Percentiles rank a stretch among this genome's conserved stretches.
Evolutionary conservation across 2,797 vertebrate species (phyloP).

Genomic region (Helicolenus hilgendorfi): DNA sequence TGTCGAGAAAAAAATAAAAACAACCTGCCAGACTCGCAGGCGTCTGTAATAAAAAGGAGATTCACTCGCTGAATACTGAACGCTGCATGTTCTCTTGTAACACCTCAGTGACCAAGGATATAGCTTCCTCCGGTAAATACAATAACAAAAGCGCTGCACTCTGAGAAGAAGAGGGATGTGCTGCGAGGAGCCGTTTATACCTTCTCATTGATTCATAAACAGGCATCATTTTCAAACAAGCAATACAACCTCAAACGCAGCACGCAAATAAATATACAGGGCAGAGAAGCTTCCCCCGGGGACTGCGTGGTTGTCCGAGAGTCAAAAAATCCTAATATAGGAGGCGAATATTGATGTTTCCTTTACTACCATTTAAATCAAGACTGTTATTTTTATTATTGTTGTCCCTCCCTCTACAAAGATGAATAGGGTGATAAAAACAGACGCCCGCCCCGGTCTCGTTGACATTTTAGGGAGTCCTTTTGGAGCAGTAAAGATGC

Average conservation of each 20-base stretch:
- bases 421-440: constrained; percentile 83
- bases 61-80: constrained; percentile 32
- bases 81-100: constrained; percentile 14
- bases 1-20: constrained; percentile 11
- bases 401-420: constrained; percentile 59
- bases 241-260: constrained; percentile 23
- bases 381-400: constrained; percentile 82
- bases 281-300: not conserved
- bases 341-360: constrained; percentile 69
- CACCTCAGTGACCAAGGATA: constrained; percentile 53
- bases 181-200: constrained; percentile 31
- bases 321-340: constrained; percentile 39
- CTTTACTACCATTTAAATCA: constrained; percentile 83
- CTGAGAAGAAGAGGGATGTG: constrained; percentile 20
- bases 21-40: constrained; percentile 14
- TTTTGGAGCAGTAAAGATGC: constrained; percentile 85
- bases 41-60: constrained; percentile 20
- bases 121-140: constrained; percentile 43
- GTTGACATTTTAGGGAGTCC: constrained; percentile 88
- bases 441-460: constrained; percentile 41
- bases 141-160: constrained; percentile 26
- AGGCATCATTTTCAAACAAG: constrained; percentile 45
- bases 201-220: constrained; percentile 53
- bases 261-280: constrained; percentile 28
- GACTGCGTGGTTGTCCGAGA: constrained; percentile 21